phyloP scores from a whole-genome alignment of 2,888 invertebrate species.

The Diaphora mendica region DNA sequence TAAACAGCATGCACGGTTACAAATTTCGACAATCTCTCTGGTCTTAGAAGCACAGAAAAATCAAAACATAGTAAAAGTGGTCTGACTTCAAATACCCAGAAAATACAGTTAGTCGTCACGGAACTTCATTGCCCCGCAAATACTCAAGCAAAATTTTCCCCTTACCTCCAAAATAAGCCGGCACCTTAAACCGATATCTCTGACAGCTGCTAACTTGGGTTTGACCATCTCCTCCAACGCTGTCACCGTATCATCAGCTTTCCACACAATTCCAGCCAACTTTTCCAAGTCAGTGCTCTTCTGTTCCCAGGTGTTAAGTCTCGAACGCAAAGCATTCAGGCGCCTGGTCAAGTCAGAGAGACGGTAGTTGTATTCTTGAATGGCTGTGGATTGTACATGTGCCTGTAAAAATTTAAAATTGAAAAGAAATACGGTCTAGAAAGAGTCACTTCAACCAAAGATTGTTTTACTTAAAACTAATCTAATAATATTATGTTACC shows the following conservation, averaged over 20 bases:
- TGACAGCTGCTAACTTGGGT: slow-evolving; percentile 62
- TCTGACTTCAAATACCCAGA: not conserved
- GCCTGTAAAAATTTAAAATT: slow-evolving; percentile 59
- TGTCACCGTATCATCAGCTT: slow-evolving; percentile 79
- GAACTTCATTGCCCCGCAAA: too few species aligned
- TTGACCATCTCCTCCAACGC: slow-evolving; percentile 81
- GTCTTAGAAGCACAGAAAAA: not conserved
- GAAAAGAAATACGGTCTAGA: not conserved
- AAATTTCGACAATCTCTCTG: too few species aligned
- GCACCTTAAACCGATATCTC: slow-evolving; percentile 69
- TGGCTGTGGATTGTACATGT: slow-evolving; percentile 76
- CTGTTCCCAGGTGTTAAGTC: slow-evolving; percentile 69
- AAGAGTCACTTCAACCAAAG: too few species aligned
- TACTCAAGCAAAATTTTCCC: not conserved
- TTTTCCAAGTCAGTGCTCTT: slow-evolving; percentile 78
- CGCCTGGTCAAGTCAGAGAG: slow-evolving; percentile 66
- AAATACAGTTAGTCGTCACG: too few species aligned
- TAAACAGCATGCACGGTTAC: too few species aligned
- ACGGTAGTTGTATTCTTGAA: slow-evolving; percentile 76
- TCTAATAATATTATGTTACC: too few species aligned
- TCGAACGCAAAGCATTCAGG: slow-evolving; percentile 58
- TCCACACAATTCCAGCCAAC: slow-evolving; percentile 79
- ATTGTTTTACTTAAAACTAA: too few species aligned
- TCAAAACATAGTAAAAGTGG: not conserved
- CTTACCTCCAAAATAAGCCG: slow-evolving; percentile 72